phyloP scores from a whole-genome alignment of 2,113 vertebrate species.

The Mungos mungo region DNA sequence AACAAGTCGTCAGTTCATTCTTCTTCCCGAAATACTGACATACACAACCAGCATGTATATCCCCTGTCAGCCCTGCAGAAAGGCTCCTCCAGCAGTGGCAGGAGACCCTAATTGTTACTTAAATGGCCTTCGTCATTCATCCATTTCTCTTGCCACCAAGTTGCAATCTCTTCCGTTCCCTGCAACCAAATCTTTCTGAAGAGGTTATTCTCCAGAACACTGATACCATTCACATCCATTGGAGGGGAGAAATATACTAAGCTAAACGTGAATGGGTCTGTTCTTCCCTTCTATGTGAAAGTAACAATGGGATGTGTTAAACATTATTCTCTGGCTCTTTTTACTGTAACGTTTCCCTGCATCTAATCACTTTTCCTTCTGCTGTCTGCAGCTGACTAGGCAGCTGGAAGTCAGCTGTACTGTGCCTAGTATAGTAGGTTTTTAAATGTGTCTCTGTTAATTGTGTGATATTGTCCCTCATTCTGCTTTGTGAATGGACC shows the following conservation, averaged over 20 bases:
- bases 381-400: conserved; percentile 27
- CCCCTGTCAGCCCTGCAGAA: fast-evolving
- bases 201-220: not conserved
- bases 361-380: conserved; percentile 57
- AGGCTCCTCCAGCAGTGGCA: not conserved
- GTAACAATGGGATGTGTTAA: not conserved
- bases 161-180: not conserved
- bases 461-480: not conserved
- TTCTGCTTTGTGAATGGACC: not conserved
- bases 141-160: not conserved
- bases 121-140: not conserved
- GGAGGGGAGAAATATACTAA: not conserved
- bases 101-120: not conserved
- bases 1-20: not conserved
- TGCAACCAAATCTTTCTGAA: not conserved
- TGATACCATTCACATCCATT: not conserved
- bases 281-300: not conserved
- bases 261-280: not conserved
- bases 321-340: conserved; percentile 51
- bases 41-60: too few species aligned
- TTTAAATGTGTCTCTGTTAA: conserved; percentile 54
- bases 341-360: conserved; percentile 31
- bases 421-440: conserved; percentile 52
- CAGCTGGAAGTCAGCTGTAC: conserved; percentile 72
- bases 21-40: not conserved